phyloP scores from a whole-genome alignment of 2,888 invertebrate genomes.

The Agrilus mali region DNA sequence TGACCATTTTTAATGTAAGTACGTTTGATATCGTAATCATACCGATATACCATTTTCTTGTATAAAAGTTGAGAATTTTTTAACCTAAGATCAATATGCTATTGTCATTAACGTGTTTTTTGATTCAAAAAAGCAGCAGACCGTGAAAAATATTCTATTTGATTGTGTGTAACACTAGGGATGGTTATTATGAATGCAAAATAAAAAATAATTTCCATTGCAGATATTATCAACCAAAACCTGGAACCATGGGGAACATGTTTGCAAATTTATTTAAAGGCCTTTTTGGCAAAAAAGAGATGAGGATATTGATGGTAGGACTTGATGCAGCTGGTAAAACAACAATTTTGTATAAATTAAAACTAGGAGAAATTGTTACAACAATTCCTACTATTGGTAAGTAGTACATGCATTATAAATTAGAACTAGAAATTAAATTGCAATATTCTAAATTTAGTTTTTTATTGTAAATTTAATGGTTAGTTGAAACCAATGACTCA shows the following conservation, averaged over 20 bases:
- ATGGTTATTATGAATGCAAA: neutral
- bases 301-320: conserved; percentile 99
- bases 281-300: conserved; percentile 99
- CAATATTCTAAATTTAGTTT: neutral
- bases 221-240: conserved; percentile 31
- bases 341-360: conserved; percentile 99
- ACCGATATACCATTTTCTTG: conserved; percentile 29
- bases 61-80: neutral
- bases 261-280: conserved; percentile 97
- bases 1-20: no score
- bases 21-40: conserved; percentile 13
- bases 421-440: neutral
- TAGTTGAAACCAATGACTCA: conserved; percentile 7
- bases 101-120: conserved; percentile 2
- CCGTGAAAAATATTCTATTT: neutral
- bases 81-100: conserved; percentile 6
- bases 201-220: conserved; percentile 9
- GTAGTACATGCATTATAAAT: conserved; percentile 29
- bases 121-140: neutral
- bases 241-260: conserved; percentile 88
- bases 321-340: conserved; percentile 99
- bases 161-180: neutral
- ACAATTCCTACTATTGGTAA: conserved; percentile 99
- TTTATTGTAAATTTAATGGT: neutral
- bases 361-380: conserved; percentile 99